phyloP scores from a whole-genome alignment of 2,888 invertebrate species.

The Cerceris rybyensis region DNA sequence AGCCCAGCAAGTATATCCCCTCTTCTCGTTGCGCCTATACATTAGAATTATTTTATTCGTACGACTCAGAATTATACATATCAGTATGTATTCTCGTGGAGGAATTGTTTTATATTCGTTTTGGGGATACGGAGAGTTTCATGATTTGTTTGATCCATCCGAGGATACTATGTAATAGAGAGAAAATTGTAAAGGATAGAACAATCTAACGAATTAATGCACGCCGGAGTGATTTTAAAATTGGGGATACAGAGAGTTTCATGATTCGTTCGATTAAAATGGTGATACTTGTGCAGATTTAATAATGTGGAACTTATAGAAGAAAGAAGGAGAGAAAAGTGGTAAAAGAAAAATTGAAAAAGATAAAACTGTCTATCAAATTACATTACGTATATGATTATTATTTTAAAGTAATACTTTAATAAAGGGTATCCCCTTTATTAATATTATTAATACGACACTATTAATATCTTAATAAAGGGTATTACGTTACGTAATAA shows the following conservation, averaged over 20 bases:
- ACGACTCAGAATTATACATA: slow-evolving; percentile 45
- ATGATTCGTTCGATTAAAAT: slow-evolving; percentile 6
- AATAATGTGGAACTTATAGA: background rate
- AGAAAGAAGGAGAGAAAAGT: no score
- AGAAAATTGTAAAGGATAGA: no score
- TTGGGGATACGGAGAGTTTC: slow-evolving; percentile 70
- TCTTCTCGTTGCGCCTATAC: slow-evolving; percentile 36
- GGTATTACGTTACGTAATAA: slow-evolving; percentile 28
- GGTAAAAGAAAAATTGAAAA: background rate
- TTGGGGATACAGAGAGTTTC: no score
- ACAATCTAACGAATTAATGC: no score
- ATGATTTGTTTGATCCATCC: no score
- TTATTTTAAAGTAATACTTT: slow-evolving; percentile 46
- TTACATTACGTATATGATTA: slow-evolving; percentile 42
- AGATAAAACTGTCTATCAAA: slow-evolving; percentile 51
- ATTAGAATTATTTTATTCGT: slow-evolving; percentile 50
- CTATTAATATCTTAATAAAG: slow-evolving; percentile 41
- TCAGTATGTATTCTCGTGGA: slow-evolving; percentile 32
- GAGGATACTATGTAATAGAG: no score
- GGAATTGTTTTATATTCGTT: slow-evolving; percentile 56
- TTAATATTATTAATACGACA: slow-evolving; percentile 36
- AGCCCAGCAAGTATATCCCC: slow-evolving; percentile 22
- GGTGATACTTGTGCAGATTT: slow-evolving; percentile 23
- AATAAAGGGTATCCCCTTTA: slow-evolving; percentile 43
- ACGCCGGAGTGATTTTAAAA: no score